phyloP scores from a whole-genome alignment of 2,797 vertebrate genomes.

The Tangara arthus region DNA sequence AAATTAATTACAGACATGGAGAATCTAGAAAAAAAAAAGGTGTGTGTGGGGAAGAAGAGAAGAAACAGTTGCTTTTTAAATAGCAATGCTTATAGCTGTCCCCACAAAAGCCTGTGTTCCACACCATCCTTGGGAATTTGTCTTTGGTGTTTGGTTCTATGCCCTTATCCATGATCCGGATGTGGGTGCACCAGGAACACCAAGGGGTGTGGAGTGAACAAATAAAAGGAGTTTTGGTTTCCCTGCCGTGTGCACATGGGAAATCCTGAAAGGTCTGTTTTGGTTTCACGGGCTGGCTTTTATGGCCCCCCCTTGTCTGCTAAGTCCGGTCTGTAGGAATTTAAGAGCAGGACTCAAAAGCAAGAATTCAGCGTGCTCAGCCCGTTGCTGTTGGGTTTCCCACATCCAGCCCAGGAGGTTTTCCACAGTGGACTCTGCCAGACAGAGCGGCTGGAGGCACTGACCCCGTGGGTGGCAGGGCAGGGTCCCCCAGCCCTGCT shows the following conservation, averaged over 20 bases:
- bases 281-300: slow-evolving; percentile 61
- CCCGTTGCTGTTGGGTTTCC: not conserved
- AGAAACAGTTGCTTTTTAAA: slow-evolving; percentile 31
- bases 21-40: not conserved
- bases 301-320: slow-evolving; percentile 55
- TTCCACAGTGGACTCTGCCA: not conserved
- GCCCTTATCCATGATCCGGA: rapidly evolving
- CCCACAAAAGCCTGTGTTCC: not conserved
- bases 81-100: not conserved
- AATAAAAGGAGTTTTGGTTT: slow-evolving; percentile 19
- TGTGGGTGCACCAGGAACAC: rapidly evolving
- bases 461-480: not conserved
- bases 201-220: not conserved
- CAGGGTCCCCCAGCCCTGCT: not conserved
- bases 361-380: slow-evolving; percentile 6
- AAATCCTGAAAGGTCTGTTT: slow-evolving; percentile 55
- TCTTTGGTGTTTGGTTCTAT: not conserved
- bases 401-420: not conserved
- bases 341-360: slow-evolving; percentile 56
- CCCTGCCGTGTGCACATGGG: not conserved
- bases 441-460: not conserved
- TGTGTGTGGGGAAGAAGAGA: not conserved
- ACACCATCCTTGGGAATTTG: not conserved
- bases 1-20: slow-evolving; percentile 64
- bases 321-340: slow-evolving; percentile 61